These are phyloP conservation scores for Poecilobothrus nobilitatus DNA, from an alignment of 2,888 invertebrate species.

Conservation along the genomic window DNA sequence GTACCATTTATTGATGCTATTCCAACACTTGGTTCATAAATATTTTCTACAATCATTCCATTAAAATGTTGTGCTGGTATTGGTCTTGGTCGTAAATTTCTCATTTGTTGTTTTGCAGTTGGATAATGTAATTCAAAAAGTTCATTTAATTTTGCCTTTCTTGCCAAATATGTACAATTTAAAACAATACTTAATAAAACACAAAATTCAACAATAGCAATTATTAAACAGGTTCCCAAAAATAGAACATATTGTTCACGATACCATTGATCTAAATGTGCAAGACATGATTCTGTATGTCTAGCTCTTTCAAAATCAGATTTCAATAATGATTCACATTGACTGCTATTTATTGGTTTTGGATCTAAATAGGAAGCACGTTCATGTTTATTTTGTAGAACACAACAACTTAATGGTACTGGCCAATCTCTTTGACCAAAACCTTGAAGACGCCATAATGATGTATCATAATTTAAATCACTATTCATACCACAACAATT, in stretches of 20 bases:
- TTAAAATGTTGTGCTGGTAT: conserved; percentile 29
- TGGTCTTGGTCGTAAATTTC: conserved; percentile 10
- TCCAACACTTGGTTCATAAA: conserved; percentile 31
- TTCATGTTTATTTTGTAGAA: conserved; percentile 50
- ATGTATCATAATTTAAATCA: conserved; percentile 71
- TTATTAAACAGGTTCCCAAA: conserved; percentile 54
- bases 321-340: conserved; percentile 54
- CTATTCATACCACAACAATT: conserved; percentile 73
- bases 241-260: conserved; percentile 64
- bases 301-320: conserved; percentile 36
- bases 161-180: conserved; percentile 55
- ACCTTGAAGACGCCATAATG: conserved; percentile 68
- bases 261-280: conserved; percentile 65
- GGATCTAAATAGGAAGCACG: conserved; percentile 64
- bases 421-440: conserved; percentile 61
- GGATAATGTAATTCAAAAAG: conserved; percentile 20
- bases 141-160: conserved; percentile 25
- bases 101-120: conserved; percentile 20
- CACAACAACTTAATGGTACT: conserved; percentile 63
- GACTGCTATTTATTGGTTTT: conserved; percentile 57
- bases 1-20: conserved; percentile 12
- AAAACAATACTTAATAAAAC: conserved; percentile 62
- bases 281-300: conserved; percentile 51
- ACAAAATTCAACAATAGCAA: conserved; percentile 64
- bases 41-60: conserved; percentile 36